These are phyloP conservation scores for Oceanites oceanicus DNA, from an alignment of 2,113 vertebrate genomes.

Conservation along the genomic window DNA sequence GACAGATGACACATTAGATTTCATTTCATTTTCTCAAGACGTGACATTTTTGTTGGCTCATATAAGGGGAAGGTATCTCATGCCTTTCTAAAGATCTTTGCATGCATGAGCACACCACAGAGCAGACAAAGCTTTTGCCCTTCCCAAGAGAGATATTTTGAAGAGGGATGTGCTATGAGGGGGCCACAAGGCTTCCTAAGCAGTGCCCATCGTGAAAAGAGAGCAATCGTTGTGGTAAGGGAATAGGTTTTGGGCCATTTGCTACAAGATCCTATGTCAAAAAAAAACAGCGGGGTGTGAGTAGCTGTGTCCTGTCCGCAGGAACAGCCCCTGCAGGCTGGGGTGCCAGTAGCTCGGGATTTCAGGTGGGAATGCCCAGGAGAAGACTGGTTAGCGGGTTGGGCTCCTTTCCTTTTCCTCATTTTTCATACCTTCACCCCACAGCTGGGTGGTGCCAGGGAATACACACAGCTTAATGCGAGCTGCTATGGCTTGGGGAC, in stretches of 20 bases:
- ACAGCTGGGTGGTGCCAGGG: background rate
- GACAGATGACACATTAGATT: background rate
- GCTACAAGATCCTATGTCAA: fast-evolving
- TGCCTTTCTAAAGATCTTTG: background rate
- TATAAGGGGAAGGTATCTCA: background rate
- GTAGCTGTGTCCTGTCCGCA: background rate
- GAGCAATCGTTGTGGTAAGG: background rate
- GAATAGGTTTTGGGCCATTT: background rate
- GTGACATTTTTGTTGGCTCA: slow-evolving; percentile 43
- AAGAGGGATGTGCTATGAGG: background rate
- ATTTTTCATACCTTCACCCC: background rate
- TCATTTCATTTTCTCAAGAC: slow-evolving; percentile 3
- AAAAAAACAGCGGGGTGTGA: background rate
- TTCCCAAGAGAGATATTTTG: background rate
- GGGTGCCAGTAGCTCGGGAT: background rate
- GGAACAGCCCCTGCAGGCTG: background rate
- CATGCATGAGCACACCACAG: background rate
- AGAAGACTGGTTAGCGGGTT: background rate
- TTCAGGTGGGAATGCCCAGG: background rate
- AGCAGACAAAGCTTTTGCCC: background rate
- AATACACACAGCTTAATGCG: fast-evolving
- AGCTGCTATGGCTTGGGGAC: background rate
- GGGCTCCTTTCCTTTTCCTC: background rate
- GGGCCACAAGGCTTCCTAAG: background rate
- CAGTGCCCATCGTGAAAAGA: background rate